Percentiles rank a stretch among this genome's conserved stretches.
phyloP scores from a whole-genome alignment of 2,797 vertebrate species.

The Epinephelus coioides region DNA sequence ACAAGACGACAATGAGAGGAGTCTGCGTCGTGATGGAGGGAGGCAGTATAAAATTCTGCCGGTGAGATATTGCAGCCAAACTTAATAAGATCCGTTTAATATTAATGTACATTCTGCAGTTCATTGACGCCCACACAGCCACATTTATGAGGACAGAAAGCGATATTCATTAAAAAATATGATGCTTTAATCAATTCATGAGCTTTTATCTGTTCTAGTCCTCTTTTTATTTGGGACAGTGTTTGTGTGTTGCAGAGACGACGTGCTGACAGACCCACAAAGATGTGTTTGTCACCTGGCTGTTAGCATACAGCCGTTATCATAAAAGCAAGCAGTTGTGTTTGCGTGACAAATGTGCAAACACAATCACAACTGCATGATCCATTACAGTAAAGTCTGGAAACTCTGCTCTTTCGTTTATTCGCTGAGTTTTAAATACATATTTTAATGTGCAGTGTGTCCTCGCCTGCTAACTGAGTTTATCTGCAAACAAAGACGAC shows the following conservation, averaged over 20 bases:
- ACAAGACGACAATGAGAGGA: conserved; percentile 11
- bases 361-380: not conserved
- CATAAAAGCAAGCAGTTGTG: not conserved
- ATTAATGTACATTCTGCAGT: conserved; percentile 31
- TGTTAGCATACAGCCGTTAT: not conserved
- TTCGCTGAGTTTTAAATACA: not conserved
- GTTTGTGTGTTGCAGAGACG: not conserved
- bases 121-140: conserved; percentile 6
- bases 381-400: not conserved
- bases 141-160: not conserved
- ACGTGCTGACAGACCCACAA: not conserved
- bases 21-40: not conserved
- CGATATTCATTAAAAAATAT: conserved; percentile 3
- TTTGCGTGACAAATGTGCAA: conserved; percentile 28
- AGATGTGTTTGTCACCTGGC: not conserved
- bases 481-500: not conserved
- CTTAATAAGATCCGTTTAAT: conserved; percentile 39
- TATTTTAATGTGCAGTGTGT: not conserved
- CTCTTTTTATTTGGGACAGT: not conserved
- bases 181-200: not conserved
- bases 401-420: not conserved
- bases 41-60: not conserved
- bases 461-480: not conserved
- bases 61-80: conserved; percentile 17
- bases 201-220: not conserved